phyloP scores from a whole-genome alignment of 1,140 invertebrate genomes.

The Drosophila pallidifrons region DNA sequence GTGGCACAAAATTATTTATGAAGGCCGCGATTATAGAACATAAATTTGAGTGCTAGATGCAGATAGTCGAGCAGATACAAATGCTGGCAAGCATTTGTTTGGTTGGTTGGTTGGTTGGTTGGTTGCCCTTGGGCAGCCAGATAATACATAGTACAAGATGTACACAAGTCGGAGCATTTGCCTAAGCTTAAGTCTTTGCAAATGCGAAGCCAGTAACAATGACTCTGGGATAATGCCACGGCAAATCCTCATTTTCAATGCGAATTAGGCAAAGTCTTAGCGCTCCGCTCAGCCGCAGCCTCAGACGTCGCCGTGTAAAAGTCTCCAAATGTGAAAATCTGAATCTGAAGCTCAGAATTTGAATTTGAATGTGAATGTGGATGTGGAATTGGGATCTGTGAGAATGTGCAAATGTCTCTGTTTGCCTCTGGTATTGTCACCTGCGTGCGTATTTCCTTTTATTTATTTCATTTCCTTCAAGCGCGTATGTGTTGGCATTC shows the following conservation, averaged over 20 bases:
- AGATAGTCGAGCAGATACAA: background rate
- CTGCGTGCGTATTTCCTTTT: too few species aligned
- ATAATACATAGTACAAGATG: background rate
- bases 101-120: background rate
- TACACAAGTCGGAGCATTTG: background rate
- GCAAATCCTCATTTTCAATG: slow-evolving; percentile 50
- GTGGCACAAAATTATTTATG: background rate
- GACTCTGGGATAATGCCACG: slow-evolving; percentile 24
- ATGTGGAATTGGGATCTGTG: background rate
- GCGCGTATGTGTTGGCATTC: background rate
- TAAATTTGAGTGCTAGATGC: slow-evolving; percentile 20
- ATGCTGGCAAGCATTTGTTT: too few species aligned
- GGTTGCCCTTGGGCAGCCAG: background rate
- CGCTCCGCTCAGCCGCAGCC: background rate
- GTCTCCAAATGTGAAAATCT: slow-evolving; percentile 19
- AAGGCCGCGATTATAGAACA: slow-evolving; percentile 1
- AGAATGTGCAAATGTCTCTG: slow-evolving; percentile 38
- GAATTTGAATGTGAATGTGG: background rate
- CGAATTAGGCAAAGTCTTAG: slow-evolving; percentile 41
- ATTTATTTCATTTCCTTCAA: too few species aligned
- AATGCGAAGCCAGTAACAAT: slow-evolving; percentile 35
- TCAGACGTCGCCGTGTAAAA: slow-evolving; percentile 2
- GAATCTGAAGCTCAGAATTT: slow-evolving; percentile 1
- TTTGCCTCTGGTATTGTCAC: background rate
- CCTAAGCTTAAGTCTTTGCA: slow-evolving; percentile 7